phyloP scores from a whole-genome alignment of 1,140 invertebrate genomes.

The Laupala kohalensis region DNA sequence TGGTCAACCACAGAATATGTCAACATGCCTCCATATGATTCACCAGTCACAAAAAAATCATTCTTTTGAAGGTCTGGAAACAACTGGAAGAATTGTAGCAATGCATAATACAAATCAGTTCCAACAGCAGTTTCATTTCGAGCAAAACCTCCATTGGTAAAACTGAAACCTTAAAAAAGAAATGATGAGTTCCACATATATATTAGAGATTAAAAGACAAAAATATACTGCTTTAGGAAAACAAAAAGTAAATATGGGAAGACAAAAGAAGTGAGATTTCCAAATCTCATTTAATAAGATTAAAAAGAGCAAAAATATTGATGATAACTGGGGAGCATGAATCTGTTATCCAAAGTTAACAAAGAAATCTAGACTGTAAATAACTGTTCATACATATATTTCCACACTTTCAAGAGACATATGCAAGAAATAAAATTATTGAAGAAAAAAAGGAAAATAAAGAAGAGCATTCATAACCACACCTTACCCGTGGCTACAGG shows the following conservation, averaged over 20 bases:
- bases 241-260: neutral
- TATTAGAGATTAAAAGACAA: no score
- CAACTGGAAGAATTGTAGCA: slow-evolving; percentile 19
- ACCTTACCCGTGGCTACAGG: slow-evolving; percentile 59
- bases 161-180: slow-evolving; percentile 2
- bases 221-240: no score
- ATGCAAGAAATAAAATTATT: no score
- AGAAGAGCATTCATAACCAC: neutral
- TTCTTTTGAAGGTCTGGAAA: slow-evolving; percentile 18
- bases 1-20: neutral
- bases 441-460: neutral
- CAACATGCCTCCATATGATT: slow-evolving; percentile 21
- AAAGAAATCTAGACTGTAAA: neutral
- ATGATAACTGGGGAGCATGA: neutral
- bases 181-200: no score
- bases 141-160: slow-evolving; percentile 9
- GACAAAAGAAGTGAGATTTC: neutral
- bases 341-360: neutral
- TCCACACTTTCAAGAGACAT: neutral
- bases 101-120: slow-evolving; percentile 16
- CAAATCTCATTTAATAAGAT: neutral
- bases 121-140: slow-evolving; percentile 18
- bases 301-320: neutral
- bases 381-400: neutral
- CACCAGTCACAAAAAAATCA: slow-evolving; percentile 22